A percentile compares a stretch with the other conserved stretches of the same genome.
phyloP scores from a whole-genome alignment of 1,140 invertebrate species.

The Atta texana region DNA sequence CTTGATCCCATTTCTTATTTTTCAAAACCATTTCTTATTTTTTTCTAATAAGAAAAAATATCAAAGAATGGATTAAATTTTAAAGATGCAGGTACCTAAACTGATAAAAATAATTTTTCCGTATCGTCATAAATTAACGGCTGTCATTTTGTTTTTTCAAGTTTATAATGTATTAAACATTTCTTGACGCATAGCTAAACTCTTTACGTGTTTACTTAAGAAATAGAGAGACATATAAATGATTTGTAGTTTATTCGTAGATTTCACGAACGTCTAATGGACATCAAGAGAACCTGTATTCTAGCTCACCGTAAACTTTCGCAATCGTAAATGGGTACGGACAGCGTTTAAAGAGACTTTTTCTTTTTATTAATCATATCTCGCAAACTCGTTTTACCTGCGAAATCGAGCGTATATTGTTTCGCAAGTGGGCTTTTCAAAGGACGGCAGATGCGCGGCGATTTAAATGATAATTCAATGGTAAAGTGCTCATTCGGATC shows the following conservation, averaged over 20 bases:
- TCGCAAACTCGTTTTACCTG: background rate
- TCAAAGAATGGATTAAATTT: background rate
- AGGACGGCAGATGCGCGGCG: background rate
- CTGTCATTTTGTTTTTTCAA: background rate
- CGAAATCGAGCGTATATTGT: background rate
- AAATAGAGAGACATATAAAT: background rate
- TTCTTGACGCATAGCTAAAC: background rate
- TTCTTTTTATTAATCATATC: slow-evolving; percentile 25
- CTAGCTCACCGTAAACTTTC: slow-evolving; percentile 30
- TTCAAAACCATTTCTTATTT: too few relatives aligned
- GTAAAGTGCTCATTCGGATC: slow-evolving; percentile 2
- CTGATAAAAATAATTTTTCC: background rate
- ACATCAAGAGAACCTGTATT: background rate
- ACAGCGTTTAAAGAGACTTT: slow-evolving; percentile 2
- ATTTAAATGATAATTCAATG: slow-evolving; percentile 55
- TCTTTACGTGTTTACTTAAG: background rate
- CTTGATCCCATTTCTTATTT: too few relatives aligned
- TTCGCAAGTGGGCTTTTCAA: background rate
- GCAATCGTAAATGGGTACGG: slow-evolving; percentile 36
- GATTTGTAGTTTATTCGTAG: background rate
- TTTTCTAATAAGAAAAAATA: too few relatives aligned
- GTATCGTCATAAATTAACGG: background rate
- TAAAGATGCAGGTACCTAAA: background rate
- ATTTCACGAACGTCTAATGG: background rate
- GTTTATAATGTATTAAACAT: background rate